Evolutionary conservation across 2,888 invertebrate genomes (phyloP), one percentile per base, ranked within the genome.

Genomic region (Drosophila borealis): DNA sequence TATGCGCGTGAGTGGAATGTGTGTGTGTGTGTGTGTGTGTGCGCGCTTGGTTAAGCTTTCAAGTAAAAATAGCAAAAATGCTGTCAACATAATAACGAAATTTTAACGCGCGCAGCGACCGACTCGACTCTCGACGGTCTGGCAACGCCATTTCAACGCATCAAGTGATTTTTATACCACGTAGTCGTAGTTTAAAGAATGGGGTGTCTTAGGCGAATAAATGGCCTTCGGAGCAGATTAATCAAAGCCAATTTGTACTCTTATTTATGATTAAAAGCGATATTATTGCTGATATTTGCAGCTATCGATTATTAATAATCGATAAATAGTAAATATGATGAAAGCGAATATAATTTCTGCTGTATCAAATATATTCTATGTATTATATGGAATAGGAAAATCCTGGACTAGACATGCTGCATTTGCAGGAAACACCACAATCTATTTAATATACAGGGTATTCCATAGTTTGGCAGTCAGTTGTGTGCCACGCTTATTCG

Each of bases 41-140:
- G 69, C 48, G 72, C 75, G 81, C 87, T 83, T 84, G 89, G 84
- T 88, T 84, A 88, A 84, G 83, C 89, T 88, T 88, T 88, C 89
- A 73, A 86, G 83, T 88, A 88, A 86, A 89, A 89, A 89, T 82
- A 88, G 88, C 83, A 86, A 88, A 89, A 88, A 78, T 85, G 75
- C 89, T 88, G 85, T 86, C 85, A 89, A 89, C 85, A 86, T 86
- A 86, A 86, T 89, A 86, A 86, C 85, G 85, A 86, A 86, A 78
- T 85, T 84, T 85, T 85, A 85, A 85, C 85, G 89, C 85, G 83
- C 74, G 42, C 70, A 68, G 88, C 85, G 62, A 85, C 72, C 68
- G 37, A 54, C 62, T 53, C 72, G 29, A 69, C 72, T 66, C 83
- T 66, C 68, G 56, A 61, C 65, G 64, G 70, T 74, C 82, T 74